These are phyloP conservation scores for Drosophila multiciliata DNA, from an alignment of 2,888 invertebrate genomes.

Conservation along the genomic window DNA sequence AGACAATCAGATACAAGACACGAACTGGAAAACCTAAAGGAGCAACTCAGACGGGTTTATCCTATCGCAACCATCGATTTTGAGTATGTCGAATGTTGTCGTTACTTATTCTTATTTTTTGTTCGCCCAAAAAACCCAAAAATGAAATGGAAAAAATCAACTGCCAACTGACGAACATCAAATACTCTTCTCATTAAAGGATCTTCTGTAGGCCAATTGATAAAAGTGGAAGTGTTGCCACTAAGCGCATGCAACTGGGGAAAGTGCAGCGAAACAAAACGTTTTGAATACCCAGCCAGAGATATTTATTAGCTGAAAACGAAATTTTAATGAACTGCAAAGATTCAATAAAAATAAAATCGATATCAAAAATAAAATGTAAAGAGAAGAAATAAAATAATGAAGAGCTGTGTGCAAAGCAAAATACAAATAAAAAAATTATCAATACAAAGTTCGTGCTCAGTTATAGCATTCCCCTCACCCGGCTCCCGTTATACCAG, in stretches of 20 bases:
- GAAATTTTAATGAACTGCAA: conserved; percentile 84
- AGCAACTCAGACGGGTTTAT: conserved; percentile 57
- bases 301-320: conserved; percentile 83
- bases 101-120: conserved; percentile 14
- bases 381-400: conserved; percentile 60
- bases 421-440: conserved; percentile 44
- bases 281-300: conserved; percentile 38
- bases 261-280: conserved; percentile 18
- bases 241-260: not conserved
- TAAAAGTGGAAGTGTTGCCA: not conserved
- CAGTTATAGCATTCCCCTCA: conserved; percentile 32
- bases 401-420: conserved; percentile 35
- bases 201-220: not conserved
- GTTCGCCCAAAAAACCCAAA: conserved; percentile 25
- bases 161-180: conserved; percentile 17
- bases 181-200: conserved; percentile 20
- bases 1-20: conserved; percentile 72
- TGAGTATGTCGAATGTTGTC: conserved; percentile 73
- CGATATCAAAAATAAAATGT: conserved; percentile 61
- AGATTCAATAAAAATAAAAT: conserved; percentile 68
- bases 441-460: conserved; percentile 64
- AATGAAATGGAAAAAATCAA: not conserved
- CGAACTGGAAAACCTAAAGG: conserved; percentile 60
- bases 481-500: not conserved
- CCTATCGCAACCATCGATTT: conserved; percentile 73